Percentiles rank a stretch among this genome's conserved stretches.
These are phyloP conservation scores for Spilosoma lubricipeda DNA, from an alignment of 2,888 invertebrate species.

Conservation along the genomic window DNA sequence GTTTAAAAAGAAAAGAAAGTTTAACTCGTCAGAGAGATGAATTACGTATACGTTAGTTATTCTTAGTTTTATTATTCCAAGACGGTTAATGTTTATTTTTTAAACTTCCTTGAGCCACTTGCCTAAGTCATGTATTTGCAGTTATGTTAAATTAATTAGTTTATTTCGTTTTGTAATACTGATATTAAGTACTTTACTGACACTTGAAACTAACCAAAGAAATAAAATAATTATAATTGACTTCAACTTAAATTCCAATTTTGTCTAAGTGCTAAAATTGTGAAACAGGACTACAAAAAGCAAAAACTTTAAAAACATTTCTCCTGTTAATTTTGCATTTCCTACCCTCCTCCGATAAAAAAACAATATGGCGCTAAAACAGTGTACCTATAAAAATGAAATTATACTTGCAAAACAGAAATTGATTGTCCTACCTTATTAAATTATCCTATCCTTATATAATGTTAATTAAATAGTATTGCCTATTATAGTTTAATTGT, in stretches of 20 bases:
- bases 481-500: neutral
- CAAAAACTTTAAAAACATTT: neutral
- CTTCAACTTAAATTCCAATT: too few species aligned
- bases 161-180: too few species aligned
- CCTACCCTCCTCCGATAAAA: neutral
- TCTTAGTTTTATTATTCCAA: neutral
- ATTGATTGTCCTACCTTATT: neutral
- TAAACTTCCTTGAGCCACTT: neutral
- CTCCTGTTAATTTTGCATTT: neutral
- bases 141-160: neutral
- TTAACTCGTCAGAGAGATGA: neutral
- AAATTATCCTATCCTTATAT: neutral
- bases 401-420: neutral
- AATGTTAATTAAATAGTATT: neutral
- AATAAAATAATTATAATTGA: too few species aligned
- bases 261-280: neutral
- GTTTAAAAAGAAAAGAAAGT: neutral
- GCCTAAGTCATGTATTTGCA: neutral
- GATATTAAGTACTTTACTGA: too few species aligned
- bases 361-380: neutral
- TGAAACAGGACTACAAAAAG: neutral
- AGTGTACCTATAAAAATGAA: neutral
- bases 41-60: neutral
- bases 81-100: neutral
- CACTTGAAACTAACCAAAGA: too few species aligned